Conservation (phyloP, 2,113 vertebrate genomes). For the Peromyscus californicus region DNA sequence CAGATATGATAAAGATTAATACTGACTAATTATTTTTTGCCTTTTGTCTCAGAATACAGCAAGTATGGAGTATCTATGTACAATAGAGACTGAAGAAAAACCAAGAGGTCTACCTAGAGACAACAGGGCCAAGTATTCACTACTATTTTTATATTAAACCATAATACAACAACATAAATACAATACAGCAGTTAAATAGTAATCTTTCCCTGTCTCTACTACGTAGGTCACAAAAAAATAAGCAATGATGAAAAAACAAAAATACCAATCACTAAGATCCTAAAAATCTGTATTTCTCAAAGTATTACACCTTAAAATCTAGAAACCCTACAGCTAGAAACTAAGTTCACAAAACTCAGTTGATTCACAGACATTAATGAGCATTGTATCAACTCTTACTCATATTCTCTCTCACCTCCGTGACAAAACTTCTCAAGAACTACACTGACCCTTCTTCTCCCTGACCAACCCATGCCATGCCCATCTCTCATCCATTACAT, state of each 20-base stretch:
- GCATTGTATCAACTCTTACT: background rate
- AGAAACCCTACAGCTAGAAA: background rate
- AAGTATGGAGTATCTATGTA: background rate
- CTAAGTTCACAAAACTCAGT: background rate
- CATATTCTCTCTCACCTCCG: background rate
- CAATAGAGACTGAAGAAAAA: constrained; percentile 8
- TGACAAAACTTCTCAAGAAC: background rate
- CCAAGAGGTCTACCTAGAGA: background rate
- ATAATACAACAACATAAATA: background rate
- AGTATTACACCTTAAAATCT: background rate
- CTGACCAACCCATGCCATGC: too few relatives aligned
- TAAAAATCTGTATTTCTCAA: background rate
- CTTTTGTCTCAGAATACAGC: constrained; percentile 46
- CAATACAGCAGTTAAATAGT: background rate
- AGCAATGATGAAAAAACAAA: background rate
- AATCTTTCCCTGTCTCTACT: background rate
- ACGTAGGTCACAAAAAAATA: background rate
- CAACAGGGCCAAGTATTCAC: background rate
- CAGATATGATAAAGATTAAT: constrained; percentile 44
- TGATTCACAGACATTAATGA: background rate
- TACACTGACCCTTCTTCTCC: background rate
- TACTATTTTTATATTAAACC: constrained; percentile 9
- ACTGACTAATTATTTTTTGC: background rate
- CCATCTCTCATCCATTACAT: too few relatives aligned
- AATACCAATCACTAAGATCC: background rate